Percentiles rank a stretch among this genome's conserved stretches.
Evolutionary conservation across 2,113 vertebrate species (phyloP).

Genomic region (Procavia capensis): DNA sequence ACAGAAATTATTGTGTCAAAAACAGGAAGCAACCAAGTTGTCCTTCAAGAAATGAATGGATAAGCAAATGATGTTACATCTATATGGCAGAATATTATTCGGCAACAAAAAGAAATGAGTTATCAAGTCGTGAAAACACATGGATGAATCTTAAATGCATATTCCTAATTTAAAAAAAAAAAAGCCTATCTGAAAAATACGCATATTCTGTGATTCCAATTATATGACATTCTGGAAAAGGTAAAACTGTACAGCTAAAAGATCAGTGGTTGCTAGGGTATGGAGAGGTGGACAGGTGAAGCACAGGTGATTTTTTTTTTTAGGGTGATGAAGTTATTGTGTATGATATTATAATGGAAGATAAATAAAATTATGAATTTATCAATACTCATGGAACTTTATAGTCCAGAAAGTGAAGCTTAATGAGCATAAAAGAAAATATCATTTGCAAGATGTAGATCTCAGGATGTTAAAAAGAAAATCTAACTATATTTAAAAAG

Average conservation of each 20-base stretch:
- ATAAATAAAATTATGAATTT: neutral
- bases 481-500: neutral
- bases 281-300: neutral
- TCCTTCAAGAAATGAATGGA: constrained; percentile 19
- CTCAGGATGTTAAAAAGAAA: neutral
- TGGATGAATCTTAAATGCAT: neutral
- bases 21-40: neutral
- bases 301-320: neutral
- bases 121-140: neutral
- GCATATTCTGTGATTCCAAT: neutral
- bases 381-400: neutral
- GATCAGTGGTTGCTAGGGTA: neutral
- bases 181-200: neutral
- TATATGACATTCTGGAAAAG: neutral
- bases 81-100: neutral
- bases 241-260: neutral
- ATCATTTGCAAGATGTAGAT: neutral
- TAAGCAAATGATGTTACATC: neutral
- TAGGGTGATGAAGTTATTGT: neutral
- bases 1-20: neutral
- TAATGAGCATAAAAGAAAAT: neutral
- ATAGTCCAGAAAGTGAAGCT: neutral
- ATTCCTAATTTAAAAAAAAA: constrained; percentile 30
- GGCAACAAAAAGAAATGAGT: neutral
- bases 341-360: neutral